Evolutionary conservation across 2,113 vertebrate genomes (phyloP).

Genomic region (Acanthisitta chloris): DNA sequence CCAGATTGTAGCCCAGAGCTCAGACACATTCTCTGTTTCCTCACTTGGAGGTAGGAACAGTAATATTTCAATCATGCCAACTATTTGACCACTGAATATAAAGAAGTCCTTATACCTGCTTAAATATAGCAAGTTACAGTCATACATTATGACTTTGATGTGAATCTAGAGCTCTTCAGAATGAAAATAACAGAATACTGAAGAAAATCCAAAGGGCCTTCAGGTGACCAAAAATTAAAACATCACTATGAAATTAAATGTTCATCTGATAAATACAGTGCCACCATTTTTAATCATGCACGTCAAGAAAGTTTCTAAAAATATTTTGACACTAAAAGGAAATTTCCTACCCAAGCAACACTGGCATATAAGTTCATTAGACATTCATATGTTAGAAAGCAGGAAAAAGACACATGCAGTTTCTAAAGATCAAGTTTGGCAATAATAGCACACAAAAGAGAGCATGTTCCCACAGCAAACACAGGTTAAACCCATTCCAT

Average conservation of each 20-base stretch:
- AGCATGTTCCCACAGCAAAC: not conserved
- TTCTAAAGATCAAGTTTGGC: not conserved
- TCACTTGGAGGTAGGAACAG: not conserved
- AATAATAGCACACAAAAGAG: not conserved
- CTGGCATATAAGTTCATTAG: not conserved
- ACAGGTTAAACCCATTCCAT: not conserved
- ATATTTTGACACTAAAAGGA: not conserved
- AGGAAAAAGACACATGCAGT: not conserved
- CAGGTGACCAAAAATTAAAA: not conserved
- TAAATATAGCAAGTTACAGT: not conserved
- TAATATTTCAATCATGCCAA: not conserved
- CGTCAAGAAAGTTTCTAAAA: not conserved
- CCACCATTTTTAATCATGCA: not conserved
- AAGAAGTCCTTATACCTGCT: not conserved
- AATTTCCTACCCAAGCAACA: not conserved
- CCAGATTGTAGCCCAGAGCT: not conserved
- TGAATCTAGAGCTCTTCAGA: not conserved
- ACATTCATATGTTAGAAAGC: not conserved
- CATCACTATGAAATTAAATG: not conserved
- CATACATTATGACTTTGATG: not conserved
- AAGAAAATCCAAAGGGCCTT: not conserved
- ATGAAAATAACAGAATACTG: not conserved
- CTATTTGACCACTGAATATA: not conserved
- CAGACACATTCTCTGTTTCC: not conserved
- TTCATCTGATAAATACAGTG: not conserved